phyloP scores from a whole-genome alignment of 2,113 vertebrate species.

The Setophaga kirtlandii region DNA sequence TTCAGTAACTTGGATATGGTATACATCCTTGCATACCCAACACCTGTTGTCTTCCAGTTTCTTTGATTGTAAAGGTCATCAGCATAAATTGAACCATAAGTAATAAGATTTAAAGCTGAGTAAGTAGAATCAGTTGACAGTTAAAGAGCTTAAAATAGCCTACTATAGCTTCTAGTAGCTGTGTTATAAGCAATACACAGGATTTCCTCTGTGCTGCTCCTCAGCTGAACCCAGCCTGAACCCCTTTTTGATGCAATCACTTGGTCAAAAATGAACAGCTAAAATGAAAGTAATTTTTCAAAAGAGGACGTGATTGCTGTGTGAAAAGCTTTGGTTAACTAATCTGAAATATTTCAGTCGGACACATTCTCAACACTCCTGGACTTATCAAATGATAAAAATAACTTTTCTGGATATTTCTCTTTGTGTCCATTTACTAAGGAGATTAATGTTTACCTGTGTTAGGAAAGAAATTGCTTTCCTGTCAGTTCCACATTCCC shows the following conservation, averaged over 20 bases:
- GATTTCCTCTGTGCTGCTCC: not conserved
- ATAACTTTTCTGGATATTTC: not conserved
- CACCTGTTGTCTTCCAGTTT: not conserved
- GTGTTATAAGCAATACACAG: not conserved
- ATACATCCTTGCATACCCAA: not conserved
- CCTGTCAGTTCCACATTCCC: not conserved
- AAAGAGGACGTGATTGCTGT: not conserved
- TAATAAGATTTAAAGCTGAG: not conserved
- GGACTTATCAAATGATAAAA: conserved; percentile 1
- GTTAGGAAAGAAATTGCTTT: not conserved
- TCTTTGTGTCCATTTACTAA: not conserved
- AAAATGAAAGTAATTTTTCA: conserved; percentile 24
- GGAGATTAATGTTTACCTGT: not conserved
- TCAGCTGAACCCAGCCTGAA: not conserved
- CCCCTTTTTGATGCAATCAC: not conserved
- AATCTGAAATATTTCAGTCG: not conserved
- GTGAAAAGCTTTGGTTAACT: not conserved
- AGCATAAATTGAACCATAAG: not conserved
- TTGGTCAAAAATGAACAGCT: conserved; percentile 5
- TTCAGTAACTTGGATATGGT: not conserved
- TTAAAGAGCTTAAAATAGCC: not conserved
- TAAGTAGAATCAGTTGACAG: not conserved
- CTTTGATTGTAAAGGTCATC: not conserved
- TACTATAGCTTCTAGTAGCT: not conserved
- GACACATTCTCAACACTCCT: not conserved